phyloP scores from a whole-genome alignment of 2,888 invertebrate species.

The Oxyteleia sp. region DNA sequence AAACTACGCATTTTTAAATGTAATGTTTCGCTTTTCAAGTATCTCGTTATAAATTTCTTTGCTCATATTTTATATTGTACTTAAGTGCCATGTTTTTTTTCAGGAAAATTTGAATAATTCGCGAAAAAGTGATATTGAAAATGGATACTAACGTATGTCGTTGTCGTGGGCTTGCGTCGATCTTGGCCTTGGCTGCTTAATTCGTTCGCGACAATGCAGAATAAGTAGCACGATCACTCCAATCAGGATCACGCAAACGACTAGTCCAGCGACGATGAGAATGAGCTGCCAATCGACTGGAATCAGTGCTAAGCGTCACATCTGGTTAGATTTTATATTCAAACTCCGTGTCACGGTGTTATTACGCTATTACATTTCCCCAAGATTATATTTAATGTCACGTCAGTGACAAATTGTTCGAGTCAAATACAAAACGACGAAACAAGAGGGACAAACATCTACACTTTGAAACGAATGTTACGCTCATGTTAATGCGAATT shows the following conservation, averaged over 20 bases:
- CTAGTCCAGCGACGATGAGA: slow-evolving; percentile 94
- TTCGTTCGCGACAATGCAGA: slow-evolving; percentile 91
- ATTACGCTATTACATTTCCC: slow-evolving; percentile 50
- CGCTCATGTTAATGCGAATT: neutral
- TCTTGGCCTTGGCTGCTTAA: slow-evolving; percentile 85
- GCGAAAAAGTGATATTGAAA: too few species aligned
- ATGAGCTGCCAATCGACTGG: slow-evolving; percentile 88
- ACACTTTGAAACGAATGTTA: too few species aligned
- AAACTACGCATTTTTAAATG: too few species aligned
- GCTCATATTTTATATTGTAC: too few species aligned
- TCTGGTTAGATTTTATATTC: slow-evolving; percentile 80
- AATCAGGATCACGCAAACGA: slow-evolving; percentile 95
- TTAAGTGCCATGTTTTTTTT: too few species aligned
- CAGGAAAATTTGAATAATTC: too few species aligned
- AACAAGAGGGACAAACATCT: neutral
- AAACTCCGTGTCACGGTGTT: slow-evolving; percentile 29
- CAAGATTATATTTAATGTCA: slow-evolving; percentile 44
- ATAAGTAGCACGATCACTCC: slow-evolving; percentile 95
- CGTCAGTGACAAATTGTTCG: slow-evolving; percentile 37
- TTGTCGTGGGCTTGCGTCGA: slow-evolving; percentile 85
- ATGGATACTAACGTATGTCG: slow-evolving; percentile 86
- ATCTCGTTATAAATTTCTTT: too few species aligned
- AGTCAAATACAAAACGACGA: neutral
- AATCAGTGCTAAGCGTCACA: slow-evolving; percentile 86
- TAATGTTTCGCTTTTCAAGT: too few species aligned